Evolutionary conservation across 2,113 vertebrate genomes (phyloP), one percentile per base, ranked within the genome.

Genomic region (Microcebus tavaratra): DNA sequence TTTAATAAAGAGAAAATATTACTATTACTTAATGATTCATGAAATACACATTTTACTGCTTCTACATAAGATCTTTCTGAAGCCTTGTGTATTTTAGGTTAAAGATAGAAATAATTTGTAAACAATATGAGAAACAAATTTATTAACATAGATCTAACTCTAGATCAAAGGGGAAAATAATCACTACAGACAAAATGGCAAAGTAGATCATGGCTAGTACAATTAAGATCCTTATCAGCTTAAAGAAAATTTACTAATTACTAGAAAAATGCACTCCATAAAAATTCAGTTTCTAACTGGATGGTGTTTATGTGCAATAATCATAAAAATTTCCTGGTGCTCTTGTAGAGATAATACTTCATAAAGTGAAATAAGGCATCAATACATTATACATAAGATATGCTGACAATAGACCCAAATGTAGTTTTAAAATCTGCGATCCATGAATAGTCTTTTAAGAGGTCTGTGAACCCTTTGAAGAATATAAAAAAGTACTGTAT

Each of bases 1-100:
- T 97, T 96, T 97, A 98, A 98, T 2, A 96, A 97, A 98, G 97
- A 95, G 8, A 67, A 86, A 97, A 97, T 67, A 89, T 79, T 96
- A 92, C 7, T 92, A 92, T 94, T 90, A 94, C 3, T 79, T 55
- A 88, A 53, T 76, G 34, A 11, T 93, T 80, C 36, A 90, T 39
- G 7, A 93, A 97, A 59, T 65, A 92, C 6, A 67, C 36, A 86
- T 57, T 84, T 94, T 94, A 97, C 11, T 92, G 9, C 68, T 82
- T 81, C 92, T 96, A 92, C 18, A 17, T 21, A 94, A 92, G 13
- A 79, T 48, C 18, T 72, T 95, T 67, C 45, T 57, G 42, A 96
- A 76, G 12, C 8, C 45, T 23, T 82, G 1, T 91, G 20, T 82
- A 97, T 92, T 72, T 90, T 57, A 90, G 45, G 42, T 86, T 96